A percentile compares a stretch with the other conserved stretches of the same genome.
phyloP scores from a whole-genome alignment of 2,888 invertebrate genomes.

The Sabellastarte sp. region DNA sequence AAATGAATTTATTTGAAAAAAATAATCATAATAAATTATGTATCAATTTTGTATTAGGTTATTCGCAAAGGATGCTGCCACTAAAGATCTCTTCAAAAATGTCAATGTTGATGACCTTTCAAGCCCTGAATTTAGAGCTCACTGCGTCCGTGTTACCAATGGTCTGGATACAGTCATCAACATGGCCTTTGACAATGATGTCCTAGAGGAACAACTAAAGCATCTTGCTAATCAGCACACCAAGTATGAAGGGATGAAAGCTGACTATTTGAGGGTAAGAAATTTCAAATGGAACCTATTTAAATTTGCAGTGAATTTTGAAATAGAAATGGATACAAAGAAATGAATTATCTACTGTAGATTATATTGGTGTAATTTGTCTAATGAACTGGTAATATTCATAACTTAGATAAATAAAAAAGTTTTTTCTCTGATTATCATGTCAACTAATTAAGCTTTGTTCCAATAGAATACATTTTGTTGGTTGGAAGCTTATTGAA shows the following conservation, averaged over 20 bases:
- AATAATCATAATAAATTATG: background rate
- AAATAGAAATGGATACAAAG: too few relatives aligned
- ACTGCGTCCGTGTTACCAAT: constrained; percentile 24
- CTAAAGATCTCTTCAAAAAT: constrained; percentile 12
- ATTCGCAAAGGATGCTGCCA: constrained; percentile 13
- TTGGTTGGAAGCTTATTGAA: too few relatives aligned
- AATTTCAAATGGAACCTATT: too few relatives aligned
- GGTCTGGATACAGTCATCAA: constrained; percentile 23
- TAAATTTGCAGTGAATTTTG: too few relatives aligned
- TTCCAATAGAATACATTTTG: too few relatives aligned
- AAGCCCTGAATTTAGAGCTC: constrained; percentile 20
- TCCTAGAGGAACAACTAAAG: constrained; percentile 16
- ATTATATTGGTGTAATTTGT: too few relatives aligned
- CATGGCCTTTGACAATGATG: constrained; percentile 18
- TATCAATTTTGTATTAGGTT: constrained; percentile 10
- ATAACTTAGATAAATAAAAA: too few relatives aligned
- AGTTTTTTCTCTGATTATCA: too few relatives aligned
- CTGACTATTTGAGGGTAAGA: constrained; percentile 18
- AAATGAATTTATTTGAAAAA: too few relatives aligned
- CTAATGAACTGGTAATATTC: too few relatives aligned
- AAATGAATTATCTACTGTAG: too few relatives aligned
- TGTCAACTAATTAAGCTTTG: too few relatives aligned
- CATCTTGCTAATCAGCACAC: constrained; percentile 24
- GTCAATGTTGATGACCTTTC: constrained; percentile 17
- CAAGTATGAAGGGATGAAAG: constrained; percentile 12